A percentile compares a stretch with the other conserved stretches of the same genome.
Evolutionary conservation across 2,797 vertebrate species (phyloP).

Genomic region (Rhinogobio ventralis): DNA sequence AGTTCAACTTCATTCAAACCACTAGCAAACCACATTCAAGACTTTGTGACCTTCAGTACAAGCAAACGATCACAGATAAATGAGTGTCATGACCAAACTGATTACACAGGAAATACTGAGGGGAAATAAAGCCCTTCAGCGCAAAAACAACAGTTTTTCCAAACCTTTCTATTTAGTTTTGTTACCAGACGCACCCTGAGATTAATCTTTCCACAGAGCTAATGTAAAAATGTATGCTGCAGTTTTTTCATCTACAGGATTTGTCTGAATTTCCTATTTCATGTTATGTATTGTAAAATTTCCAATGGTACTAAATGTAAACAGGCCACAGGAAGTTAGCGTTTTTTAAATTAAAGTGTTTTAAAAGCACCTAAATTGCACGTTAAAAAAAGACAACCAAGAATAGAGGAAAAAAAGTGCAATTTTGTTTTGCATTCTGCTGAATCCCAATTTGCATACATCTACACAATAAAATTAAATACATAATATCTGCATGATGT

Average conservation of each 20-base stretch:
- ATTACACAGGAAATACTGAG: slow-evolving; percentile 56
- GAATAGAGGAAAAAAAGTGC: neutral
- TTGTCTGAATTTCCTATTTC: neutral
- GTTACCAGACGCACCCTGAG: slow-evolving; percentile 20
- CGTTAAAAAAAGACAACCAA: neutral
- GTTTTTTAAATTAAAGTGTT: slow-evolving; percentile 15
- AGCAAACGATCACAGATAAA: slow-evolving; percentile 22
- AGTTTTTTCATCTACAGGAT: neutral
- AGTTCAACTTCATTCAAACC: slow-evolving; percentile 6
- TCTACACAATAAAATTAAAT: neutral
- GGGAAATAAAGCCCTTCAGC: slow-evolving; percentile 24
- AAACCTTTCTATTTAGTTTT: neutral
- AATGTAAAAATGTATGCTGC: neutral
- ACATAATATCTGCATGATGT: neutral
- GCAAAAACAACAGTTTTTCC: slow-evolving; percentile 44
- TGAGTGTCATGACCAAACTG: slow-evolving; percentile 28
- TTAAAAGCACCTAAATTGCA: neutral
- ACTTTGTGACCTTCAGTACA: neutral
- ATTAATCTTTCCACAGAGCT: neutral
- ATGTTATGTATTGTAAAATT: neutral
- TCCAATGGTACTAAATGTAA: slow-evolving; percentile 28
- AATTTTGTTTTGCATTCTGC: neutral
- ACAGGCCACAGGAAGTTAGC: slow-evolving; percentile 17
- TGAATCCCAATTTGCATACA: slow-evolving; percentile 5
- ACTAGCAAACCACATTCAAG: neutral